Evolutionary conservation across 2,888 invertebrate species (phyloP).

Genomic region (Agrenia bidenticulata): DNA sequence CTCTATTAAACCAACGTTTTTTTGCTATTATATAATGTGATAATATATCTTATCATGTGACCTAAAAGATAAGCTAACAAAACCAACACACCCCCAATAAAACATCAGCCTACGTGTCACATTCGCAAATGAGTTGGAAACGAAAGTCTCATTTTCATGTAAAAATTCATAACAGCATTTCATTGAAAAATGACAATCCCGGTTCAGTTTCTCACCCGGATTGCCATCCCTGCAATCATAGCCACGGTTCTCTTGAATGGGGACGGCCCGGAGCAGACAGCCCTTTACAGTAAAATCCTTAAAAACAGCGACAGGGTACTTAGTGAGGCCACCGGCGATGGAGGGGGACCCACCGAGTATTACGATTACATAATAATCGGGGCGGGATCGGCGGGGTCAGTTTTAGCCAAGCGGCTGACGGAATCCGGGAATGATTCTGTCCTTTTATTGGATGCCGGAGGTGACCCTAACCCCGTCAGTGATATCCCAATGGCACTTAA

Average conservation of each 20-base stretch:
- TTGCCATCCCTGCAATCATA: conserved; percentile 32
- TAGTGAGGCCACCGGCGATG: conserved; percentile 28
- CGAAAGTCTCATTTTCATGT: too few species aligned
- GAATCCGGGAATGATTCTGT: conserved; percentile 7
- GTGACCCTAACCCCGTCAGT: conserved; percentile 40
- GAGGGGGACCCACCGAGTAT: conserved; percentile 20
- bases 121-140: too few species aligned
- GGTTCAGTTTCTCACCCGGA: conserved; percentile 17
- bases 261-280: conserved; percentile 21
- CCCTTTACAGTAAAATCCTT: conserved; percentile 26
- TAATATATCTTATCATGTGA: too few species aligned
- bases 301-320: conserved; percentile 21
- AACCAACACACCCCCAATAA: too few species aligned
- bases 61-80: too few species aligned
- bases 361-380: conserved; percentile 31
- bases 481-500: conserved; percentile 30
- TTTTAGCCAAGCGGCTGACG: conserved; percentile 11
- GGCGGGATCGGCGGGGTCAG: conserved; percentile 9
- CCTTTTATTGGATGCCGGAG: conserved; percentile 24
- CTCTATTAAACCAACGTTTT: too few species aligned
- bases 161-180: too few species aligned
- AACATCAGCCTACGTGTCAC: too few species aligned
- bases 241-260: conserved; percentile 23
- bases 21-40: too few species aligned
- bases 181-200: conserved; percentile 34